These are phyloP conservation scores for Gorsachius magnificus DNA, from an alignment of 2,797 vertebrate genomes.

Conservation along the genomic window DNA sequence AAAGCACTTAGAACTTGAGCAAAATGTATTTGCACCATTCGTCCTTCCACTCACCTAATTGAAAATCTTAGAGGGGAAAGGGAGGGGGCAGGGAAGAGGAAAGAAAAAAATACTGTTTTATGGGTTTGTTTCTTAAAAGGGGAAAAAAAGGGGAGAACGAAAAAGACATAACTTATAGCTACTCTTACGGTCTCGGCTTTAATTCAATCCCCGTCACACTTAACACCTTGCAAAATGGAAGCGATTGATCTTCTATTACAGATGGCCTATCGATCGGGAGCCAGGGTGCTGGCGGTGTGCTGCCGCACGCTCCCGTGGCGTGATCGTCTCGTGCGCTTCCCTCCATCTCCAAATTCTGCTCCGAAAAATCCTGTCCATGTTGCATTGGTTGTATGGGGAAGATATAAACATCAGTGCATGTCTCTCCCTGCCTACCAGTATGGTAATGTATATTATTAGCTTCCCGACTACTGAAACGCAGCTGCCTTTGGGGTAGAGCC, in stretches of 20 bases:
- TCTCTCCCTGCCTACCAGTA: not conserved
- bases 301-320: not conserved
- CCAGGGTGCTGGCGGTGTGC: not conserved
- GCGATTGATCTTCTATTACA: slow-evolving; percentile 64
- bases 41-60: slow-evolving; percentile 73
- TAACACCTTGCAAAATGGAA: slow-evolving; percentile 58
- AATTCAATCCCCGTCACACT: slow-evolving; percentile 54
- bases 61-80: slow-evolving; percentile 34
- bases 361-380: accelerated
- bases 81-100: not conserved
- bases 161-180: slow-evolving; percentile 53
- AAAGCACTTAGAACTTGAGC: slow-evolving; percentile 72
- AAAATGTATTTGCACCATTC: slow-evolving; percentile 55
- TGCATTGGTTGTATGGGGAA: not conserved
- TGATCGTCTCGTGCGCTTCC: not conserved
- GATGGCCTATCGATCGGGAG: slow-evolving; percentile 34
- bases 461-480: not conserved
- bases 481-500: slow-evolving; percentile 47
- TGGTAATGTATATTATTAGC: not conserved
- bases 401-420: not conserved
- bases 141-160: not conserved
- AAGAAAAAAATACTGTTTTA: slow-evolving; percentile 50
- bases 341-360: not conserved
- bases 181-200: slow-evolving; percentile 44
- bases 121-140: slow-evolving; percentile 64